Evolutionary conservation across 2,888 invertebrate genomes (phyloP).

Genomic region (Lacanobia wlatinum): DNA sequence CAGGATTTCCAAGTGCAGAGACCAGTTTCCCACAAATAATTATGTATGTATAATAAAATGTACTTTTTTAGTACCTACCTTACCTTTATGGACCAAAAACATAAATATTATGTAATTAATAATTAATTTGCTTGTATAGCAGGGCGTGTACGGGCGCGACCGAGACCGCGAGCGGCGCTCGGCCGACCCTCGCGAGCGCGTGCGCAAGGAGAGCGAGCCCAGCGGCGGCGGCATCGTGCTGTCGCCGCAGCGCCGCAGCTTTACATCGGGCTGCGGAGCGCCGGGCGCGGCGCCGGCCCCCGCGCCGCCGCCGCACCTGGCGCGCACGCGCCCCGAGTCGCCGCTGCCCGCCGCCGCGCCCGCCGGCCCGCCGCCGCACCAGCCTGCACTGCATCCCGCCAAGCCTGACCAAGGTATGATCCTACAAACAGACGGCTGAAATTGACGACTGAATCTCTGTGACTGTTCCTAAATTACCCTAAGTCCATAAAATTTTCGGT

Average conservation of each 20-base stretch:
- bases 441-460: neutral
- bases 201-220: constrained; percentile 94
- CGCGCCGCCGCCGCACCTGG: constrained; percentile 84
- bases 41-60: too few species aligned
- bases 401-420: constrained; percentile 80
- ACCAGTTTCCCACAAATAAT: too few species aligned
- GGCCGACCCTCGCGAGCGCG: constrained; percentile 93
- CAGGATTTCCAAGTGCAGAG: too few species aligned
- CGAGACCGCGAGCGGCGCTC: constrained; percentile 87
- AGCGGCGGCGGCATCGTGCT: constrained; percentile 93
- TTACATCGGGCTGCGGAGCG: constrained; percentile 96
- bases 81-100: too few species aligned
- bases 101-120: too few species aligned
- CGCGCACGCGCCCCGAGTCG: constrained; percentile 89
- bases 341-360: constrained; percentile 76
- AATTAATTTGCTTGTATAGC: neutral
- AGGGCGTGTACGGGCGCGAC: constrained; percentile 83
- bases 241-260: constrained; percentile 96
- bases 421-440: neutral
- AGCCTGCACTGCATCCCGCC: constrained; percentile 57
- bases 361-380: constrained; percentile 66
- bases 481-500: too few species aligned
- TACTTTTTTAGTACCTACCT: too few species aligned
- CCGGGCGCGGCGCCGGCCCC: constrained; percentile 86
- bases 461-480: too few species aligned